Percentiles rank a stretch among this genome's conserved stretches.
These are phyloP conservation scores for Anguilla obscura DNA, from an alignment of 2,797 vertebrate species.

Conservation along the genomic window DNA sequence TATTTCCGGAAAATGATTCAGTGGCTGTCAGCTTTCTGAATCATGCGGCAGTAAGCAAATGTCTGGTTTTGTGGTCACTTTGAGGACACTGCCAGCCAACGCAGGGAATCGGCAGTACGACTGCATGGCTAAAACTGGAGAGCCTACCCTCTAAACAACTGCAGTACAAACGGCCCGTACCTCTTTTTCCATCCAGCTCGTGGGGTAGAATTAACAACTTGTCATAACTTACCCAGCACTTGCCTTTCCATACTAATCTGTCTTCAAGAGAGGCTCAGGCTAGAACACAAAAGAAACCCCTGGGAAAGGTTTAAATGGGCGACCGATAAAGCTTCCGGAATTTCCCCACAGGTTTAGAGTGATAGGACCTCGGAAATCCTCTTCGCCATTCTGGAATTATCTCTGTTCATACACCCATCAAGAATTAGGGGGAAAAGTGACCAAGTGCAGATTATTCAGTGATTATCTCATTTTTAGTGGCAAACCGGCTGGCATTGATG, in stretches of 20 bases:
- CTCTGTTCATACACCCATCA: neutral
- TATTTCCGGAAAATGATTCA: neutral
- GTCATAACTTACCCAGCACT: neutral
- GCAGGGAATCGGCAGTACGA: neutral
- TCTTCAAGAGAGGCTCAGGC: neutral
- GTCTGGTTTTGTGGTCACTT: neutral
- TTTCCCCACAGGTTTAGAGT: conserved; percentile 49
- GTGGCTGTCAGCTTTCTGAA: neutral
- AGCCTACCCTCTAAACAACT: neutral
- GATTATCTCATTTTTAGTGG: neutral
- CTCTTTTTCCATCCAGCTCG: neutral
- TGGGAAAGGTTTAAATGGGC: conserved; percentile 32
- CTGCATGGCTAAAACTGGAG: neutral
- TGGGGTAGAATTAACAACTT: neutral
- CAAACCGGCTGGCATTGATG: neutral
- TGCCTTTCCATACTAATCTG: conserved; percentile 10
- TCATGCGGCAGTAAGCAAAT: neutral
- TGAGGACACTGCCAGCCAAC: neutral
- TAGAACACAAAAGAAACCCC: neutral
- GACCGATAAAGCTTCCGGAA: conserved; percentile 60
- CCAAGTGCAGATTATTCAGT: neutral
- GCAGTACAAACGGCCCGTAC: neutral
- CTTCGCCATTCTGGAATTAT: conserved; percentile 26
- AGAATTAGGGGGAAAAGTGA: neutral
- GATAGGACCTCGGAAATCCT: conserved; percentile 44